These are phyloP conservation scores for Fissipunctia ypsillon DNA, from an alignment of 2,888 invertebrate genomes.

Conservation along the genomic window DNA sequence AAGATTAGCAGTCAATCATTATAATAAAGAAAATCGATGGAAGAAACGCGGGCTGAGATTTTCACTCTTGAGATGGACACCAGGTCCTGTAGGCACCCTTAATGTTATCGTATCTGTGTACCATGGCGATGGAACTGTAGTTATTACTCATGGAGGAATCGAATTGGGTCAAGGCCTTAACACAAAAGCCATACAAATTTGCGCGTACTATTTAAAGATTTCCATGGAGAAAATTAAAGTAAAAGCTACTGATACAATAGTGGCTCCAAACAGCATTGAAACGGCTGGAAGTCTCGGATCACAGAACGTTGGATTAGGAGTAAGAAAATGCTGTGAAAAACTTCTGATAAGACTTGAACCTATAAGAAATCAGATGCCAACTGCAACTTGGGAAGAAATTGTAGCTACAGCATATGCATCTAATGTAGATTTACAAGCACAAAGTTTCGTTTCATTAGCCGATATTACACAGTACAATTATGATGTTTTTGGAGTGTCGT, in stretches of 20 bases:
- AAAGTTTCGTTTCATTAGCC: constrained; percentile 65
- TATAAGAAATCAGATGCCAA: constrained; percentile 75
- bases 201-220: constrained; percentile 91
- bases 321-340: constrained; percentile 86
- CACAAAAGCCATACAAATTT: constrained; percentile 92
- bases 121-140: constrained; percentile 91
- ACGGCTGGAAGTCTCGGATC: constrained; percentile 93
- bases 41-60: constrained; percentile 92
- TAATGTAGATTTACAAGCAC: constrained; percentile 76
- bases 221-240: constrained; percentile 91
- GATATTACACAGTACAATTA: constrained; percentile 67
- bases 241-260: constrained; percentile 91
- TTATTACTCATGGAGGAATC: constrained; percentile 91
- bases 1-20: constrained; percentile 84
- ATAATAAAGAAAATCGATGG: constrained; percentile 93
- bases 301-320: constrained; percentile 91
- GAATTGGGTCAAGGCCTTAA: constrained; percentile 94
- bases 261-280: constrained; percentile 91
- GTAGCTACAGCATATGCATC: constrained; percentile 82
- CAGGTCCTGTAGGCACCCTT: constrained; percentile 73
- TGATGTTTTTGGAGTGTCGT: constrained; percentile 88
- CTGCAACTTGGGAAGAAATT: constrained; percentile 87
- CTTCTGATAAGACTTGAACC: constrained; percentile 85
- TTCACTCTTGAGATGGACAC: constrained; percentile 91
- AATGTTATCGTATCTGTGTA: constrained; percentile 91